phyloP scores from a whole-genome alignment of 2,888 invertebrate species.

The Sinodicranocentrus sp. region DNA sequence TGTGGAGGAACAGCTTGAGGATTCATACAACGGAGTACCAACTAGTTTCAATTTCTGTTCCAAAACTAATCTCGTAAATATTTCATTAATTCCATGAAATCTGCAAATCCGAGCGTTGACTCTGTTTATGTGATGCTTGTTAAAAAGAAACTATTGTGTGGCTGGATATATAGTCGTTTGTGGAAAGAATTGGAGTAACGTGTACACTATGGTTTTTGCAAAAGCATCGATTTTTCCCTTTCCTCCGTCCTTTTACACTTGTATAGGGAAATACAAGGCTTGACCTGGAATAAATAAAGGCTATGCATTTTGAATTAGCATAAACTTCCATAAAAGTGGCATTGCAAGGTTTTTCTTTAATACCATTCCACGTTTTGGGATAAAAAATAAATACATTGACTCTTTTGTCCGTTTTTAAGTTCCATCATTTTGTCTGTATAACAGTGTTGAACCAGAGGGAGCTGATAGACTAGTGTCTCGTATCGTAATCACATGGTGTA shows the following conservation, averaged over 20 bases:
- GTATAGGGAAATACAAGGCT: no score
- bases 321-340: slow-evolving; percentile 11
- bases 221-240: slow-evolving; percentile 31
- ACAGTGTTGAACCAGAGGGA: not conserved
- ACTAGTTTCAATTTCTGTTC: slow-evolving; percentile 34
- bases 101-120: slow-evolving; percentile 25
- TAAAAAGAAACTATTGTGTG: no score
- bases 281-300: not conserved
- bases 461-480: not conserved
- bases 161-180: no score
- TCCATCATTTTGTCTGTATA: not conserved
- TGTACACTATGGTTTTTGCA: slow-evolving; percentile 33
- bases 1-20: no score
- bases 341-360: not conserved
- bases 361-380: not conserved
- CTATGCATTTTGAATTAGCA: slow-evolving; percentile 48
- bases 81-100: slow-evolving; percentile 53
- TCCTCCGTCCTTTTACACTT: not conserved
- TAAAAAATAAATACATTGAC: not conserved
- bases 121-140: no score
- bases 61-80: slow-evolving; percentile 31
- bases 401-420: no score
- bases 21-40: no score
- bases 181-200: no score
- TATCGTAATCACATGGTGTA: no score